Conservation (phyloP, 1,140 invertebrate genomes). For the Bombus confusus region DNA sequence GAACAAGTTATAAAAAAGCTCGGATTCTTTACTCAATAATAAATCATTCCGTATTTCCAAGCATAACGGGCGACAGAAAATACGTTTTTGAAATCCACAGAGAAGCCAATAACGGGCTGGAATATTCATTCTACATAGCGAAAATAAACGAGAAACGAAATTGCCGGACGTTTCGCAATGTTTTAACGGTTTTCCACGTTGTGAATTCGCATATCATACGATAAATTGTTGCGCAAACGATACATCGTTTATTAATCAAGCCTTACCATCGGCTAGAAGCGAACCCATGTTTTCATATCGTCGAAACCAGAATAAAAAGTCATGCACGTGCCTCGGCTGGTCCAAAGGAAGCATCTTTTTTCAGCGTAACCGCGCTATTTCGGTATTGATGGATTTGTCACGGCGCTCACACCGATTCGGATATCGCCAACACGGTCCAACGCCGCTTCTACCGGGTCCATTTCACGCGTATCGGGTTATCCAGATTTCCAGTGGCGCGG, state of each 20-base stretch:
- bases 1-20: not conserved
- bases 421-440: not conserved
- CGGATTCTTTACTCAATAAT: not conserved
- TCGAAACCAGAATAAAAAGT: not conserved
- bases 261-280: not conserved
- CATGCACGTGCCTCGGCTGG: not conserved
- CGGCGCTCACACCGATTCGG: conserved; percentile 1
- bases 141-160: not conserved
- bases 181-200: not conserved
- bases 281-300: not conserved
- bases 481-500: not conserved
- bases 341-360: not conserved
- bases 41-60: not conserved
- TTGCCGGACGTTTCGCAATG: not conserved
- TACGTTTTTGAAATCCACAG: not conserved
- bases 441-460: not conserved
- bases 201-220: not conserved
- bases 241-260: not conserved
- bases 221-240: not conserved
- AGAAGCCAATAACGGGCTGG: not conserved
- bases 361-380: not conserved
- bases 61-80: not conserved
- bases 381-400: conserved; percentile 52
- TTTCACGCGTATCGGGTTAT: not conserved
- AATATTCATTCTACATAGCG: not conserved